Evolutionary conservation across 2,797 vertebrate species (phyloP).

Genomic region (Danio jaintianensis): DNA sequence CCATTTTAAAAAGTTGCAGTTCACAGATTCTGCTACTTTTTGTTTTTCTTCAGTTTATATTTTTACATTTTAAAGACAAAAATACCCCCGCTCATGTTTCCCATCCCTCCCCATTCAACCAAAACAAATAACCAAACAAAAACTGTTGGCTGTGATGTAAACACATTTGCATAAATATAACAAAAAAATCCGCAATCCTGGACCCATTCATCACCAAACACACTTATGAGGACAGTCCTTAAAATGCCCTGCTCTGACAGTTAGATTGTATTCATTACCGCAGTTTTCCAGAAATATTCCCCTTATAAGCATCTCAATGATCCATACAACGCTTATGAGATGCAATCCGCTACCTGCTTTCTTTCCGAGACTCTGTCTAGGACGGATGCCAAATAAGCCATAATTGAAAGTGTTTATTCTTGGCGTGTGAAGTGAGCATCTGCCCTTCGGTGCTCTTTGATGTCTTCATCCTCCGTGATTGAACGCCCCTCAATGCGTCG

Average conservation of each 20-base stretch:
- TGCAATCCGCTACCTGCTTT: conserved; percentile 19
- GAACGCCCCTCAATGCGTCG: not conserved
- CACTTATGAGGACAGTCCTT: not conserved
- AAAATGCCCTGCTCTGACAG: not conserved
- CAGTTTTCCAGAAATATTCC: not conserved
- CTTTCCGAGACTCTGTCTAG: not conserved
- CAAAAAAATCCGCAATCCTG: not conserved
- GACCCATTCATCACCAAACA: not conserved
- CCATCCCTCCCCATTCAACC: conserved; percentile 6
- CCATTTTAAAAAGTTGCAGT: conserved; percentile 68
- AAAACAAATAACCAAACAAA: conserved; percentile 22
- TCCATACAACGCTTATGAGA: conserved; percentile 15
- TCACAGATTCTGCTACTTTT: conserved; percentile 63
- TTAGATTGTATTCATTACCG: not conserved
- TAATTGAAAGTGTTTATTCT: conserved; percentile 29
- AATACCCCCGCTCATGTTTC: conserved; percentile 48
- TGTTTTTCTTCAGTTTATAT: conserved; percentile 14
- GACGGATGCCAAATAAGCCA: conserved; percentile 19
- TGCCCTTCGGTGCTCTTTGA: conserved; percentile 10
- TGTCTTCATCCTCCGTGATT: conserved; percentile 7
- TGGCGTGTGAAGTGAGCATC: conserved; percentile 4
- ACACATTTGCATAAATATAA: conserved; percentile 39
- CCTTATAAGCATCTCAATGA: conserved; percentile 8
- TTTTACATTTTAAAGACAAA: conserved; percentile 57
- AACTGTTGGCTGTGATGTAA: conserved; percentile 57